These are phyloP conservation scores for Chionodraco myersi DNA, from an alignment of 2,113 vertebrate species.

Conservation along the genomic window DNA sequence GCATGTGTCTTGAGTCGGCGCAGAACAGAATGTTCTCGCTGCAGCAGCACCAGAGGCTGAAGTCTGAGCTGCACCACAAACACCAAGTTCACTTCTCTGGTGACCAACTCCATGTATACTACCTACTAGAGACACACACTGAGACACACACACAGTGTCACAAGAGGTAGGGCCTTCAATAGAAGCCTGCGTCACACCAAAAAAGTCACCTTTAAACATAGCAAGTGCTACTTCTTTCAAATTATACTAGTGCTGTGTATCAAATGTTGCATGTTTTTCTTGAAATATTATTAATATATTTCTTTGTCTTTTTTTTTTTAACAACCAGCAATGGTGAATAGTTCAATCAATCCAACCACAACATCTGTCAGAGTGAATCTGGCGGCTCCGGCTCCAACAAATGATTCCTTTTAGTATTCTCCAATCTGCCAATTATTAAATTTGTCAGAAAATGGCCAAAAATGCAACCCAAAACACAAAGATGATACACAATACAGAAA, in stretches of 20 bases:
- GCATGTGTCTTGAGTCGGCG: slow-evolving; percentile 65
- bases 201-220: not conserved
- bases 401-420: not conserved
- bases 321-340: not conserved
- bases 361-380: slow-evolving; percentile 7
- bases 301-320: not conserved
- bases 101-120: slow-evolving; percentile 23
- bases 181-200: not conserved
- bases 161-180: slow-evolving; percentile 7
- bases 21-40: slow-evolving; percentile 80
- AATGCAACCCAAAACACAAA: not conserved
- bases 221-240: not conserved
- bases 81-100: slow-evolving; percentile 43
- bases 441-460: not conserved
- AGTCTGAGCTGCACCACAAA: slow-evolving; percentile 50
- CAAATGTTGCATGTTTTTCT: not conserved
- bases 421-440: not conserved
- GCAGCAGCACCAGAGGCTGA: slow-evolving; percentile 45
- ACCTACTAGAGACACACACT: not conserved
- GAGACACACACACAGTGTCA: slow-evolving; percentile 1
- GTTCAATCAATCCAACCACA: not conserved
- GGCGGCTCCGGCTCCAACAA: not conserved
- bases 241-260: not conserved
- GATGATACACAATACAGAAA: not conserved
- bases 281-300: not conserved